These are phyloP conservation scores for Ictalurus punctatus DNA, from an alignment of 2,113 vertebrate genomes.

Conservation along the genomic window DNA sequence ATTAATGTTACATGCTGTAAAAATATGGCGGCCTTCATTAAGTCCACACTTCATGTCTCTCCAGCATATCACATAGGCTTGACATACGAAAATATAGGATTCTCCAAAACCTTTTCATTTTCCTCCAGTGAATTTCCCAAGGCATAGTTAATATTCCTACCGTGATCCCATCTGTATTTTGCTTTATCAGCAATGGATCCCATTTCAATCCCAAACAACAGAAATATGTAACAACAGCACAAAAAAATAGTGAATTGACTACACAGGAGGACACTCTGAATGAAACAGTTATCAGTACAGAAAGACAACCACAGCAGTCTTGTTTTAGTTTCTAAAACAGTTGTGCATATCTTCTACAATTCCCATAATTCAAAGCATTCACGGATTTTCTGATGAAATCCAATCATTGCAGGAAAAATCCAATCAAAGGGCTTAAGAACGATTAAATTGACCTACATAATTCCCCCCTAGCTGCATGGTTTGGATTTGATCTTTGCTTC, in stretches of 20 bases:
- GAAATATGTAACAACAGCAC: background rate
- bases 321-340: background rate
- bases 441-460: background rate
- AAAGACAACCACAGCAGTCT: background rate
- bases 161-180: background rate
- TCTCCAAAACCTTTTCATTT: background rate
- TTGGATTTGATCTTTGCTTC: background rate
- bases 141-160: background rate
- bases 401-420: background rate
- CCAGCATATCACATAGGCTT: conserved; percentile 5
- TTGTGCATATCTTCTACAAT: background rate
- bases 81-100: conserved; percentile 3
- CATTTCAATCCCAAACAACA: background rate
- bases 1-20: conserved; percentile 25
- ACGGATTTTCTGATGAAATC: background rate
- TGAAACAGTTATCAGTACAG: background rate
- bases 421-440: background rate
- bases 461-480: background rate
- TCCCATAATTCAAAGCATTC: background rate
- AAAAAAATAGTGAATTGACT: background rate
- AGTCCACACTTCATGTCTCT: background rate
- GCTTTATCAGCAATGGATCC: conserved; percentile 3
- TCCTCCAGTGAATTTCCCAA: background rate
- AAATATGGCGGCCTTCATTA: background rate
- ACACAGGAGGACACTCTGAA: background rate